A percentile compares a stretch with the other conserved stretches of the same genome.
phyloP scores from a whole-genome alignment of 2,888 invertebrate species.

The Sesia apiformis region DNA sequence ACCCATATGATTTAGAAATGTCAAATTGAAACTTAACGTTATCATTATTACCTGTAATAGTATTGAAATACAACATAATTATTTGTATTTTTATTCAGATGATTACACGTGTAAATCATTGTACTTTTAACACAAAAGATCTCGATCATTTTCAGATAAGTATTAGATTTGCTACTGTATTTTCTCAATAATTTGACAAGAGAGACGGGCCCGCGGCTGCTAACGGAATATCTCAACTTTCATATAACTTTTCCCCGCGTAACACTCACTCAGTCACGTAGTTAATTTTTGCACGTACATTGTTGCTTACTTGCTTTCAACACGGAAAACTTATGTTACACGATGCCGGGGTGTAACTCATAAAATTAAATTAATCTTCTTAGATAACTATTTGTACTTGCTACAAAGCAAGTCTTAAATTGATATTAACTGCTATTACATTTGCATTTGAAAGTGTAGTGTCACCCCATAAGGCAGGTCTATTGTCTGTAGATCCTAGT shows the following conservation, averaged over 20 bases:
- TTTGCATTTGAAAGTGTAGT: too few species aligned
- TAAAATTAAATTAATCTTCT: not conserved
- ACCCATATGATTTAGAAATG: too few species aligned
- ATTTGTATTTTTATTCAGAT: too few species aligned
- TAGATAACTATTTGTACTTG: not conserved
- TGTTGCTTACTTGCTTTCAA: slow-evolving; percentile 8
- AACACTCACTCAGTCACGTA: slow-evolving; percentile 17
- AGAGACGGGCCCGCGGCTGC: slow-evolving; percentile 1
- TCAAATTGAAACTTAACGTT: too few species aligned
- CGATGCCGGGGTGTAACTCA: not conserved
- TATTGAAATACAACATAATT: too few species aligned
- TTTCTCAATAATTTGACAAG: not conserved
- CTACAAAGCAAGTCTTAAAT: slow-evolving; percentile 1
- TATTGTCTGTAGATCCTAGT: slow-evolving; percentile 16
- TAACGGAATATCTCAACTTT: slow-evolving; percentile 8
- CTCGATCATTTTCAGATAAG: not conserved
- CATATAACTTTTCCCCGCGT: slow-evolving; percentile 6
- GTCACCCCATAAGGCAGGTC: not conserved
- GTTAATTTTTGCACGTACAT: slow-evolving; percentile 16
- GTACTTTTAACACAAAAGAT: too few species aligned
- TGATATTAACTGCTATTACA: not conserved
- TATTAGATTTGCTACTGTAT: not conserved
- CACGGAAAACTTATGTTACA: not conserved
- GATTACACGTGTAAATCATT: too few species aligned
- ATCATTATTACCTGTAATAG: too few species aligned